These are phyloP conservation scores for Chamaea fasciata DNA, from an alignment of 2,113 vertebrate genomes.

Conservation along the genomic window DNA sequence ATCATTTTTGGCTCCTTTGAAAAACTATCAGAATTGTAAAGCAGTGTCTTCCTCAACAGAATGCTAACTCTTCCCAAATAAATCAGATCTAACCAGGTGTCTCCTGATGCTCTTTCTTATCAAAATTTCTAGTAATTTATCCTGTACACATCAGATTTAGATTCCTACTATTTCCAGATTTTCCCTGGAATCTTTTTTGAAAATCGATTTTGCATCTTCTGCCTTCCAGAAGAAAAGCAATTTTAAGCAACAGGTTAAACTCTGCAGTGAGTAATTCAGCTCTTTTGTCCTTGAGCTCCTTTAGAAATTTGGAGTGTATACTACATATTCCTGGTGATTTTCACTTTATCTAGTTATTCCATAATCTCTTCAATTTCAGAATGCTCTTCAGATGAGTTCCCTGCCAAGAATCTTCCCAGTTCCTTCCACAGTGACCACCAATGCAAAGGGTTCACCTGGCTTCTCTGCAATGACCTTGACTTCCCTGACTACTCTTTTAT, in stretches of 20 bases:
- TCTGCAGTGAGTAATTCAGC: conserved; percentile 29
- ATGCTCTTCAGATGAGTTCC: not conserved
- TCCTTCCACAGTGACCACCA: not conserved
- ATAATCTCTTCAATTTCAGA: conserved; percentile 27
- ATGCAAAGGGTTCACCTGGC: not conserved
- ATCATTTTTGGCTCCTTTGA: not conserved
- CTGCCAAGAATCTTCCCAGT: not conserved
- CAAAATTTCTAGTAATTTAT: not conserved
- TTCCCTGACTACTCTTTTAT: not conserved
- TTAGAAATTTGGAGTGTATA: conserved; percentile 8
- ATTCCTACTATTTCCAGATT: not conserved
- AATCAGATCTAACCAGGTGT: not conserved
- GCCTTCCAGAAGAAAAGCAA: conserved; percentile 15
- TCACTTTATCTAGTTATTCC: conserved; percentile 20
- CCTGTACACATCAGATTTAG: not conserved
- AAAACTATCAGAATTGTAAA: not conserved
- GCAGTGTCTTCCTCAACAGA: not conserved
- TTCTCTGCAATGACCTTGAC: not conserved
- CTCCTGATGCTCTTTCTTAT: not conserved
- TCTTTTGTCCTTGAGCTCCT: not conserved
- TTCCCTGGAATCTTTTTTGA: not conserved
- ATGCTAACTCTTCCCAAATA: not conserved
- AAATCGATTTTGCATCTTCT: not conserved
- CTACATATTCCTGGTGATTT: not conserved
- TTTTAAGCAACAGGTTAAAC: conserved; percentile 21